Evolutionary conservation across 2,888 invertebrate species (phyloP).

Genomic region (Hipparchia sbordonii): DNA sequence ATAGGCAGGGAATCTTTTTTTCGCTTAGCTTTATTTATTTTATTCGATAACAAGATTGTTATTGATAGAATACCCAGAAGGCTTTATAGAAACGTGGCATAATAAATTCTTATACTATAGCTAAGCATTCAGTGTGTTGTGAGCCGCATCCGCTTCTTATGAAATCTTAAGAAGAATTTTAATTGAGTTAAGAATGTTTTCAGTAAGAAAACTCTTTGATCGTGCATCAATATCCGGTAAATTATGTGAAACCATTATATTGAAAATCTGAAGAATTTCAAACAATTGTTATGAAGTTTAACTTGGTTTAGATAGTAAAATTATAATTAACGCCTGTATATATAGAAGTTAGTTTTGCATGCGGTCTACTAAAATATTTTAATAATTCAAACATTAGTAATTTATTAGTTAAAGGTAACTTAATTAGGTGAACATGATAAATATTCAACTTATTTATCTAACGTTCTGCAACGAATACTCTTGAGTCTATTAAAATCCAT

Average conservation of each 20-base stretch:
- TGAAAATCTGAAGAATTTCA: constrained; percentile 16
- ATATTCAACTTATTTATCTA: too few relatives aligned
- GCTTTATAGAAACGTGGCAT: too few relatives aligned
- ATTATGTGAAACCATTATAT: constrained; percentile 21
- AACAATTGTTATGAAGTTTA: constrained; percentile 13
- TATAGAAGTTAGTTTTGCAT: neutral
- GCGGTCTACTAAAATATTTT: neutral
- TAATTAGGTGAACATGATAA: too few relatives aligned
- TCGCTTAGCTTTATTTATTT: too few relatives aligned
- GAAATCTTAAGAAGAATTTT: constrained; percentile 27
- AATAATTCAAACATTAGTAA: neutral
- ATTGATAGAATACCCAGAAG: too few relatives aligned
- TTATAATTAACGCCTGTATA: neutral
- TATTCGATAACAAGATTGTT: too few relatives aligned
- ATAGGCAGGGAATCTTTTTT: too few relatives aligned
- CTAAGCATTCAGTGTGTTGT: neutral
- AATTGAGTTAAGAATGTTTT: constrained; percentile 27
- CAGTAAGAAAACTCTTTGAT: constrained; percentile 17
- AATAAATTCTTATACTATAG: neutral
- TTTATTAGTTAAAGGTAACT: neutral
- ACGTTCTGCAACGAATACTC: too few relatives aligned
- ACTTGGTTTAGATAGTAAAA: constrained; percentile 1
- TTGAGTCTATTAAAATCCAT: too few relatives aligned
- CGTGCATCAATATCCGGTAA: constrained; percentile 21
- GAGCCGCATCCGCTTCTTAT: constrained; percentile 11